Conservation (phyloP, 2,797 vertebrate species). For the Harpagifer antarcticus region DNA sequence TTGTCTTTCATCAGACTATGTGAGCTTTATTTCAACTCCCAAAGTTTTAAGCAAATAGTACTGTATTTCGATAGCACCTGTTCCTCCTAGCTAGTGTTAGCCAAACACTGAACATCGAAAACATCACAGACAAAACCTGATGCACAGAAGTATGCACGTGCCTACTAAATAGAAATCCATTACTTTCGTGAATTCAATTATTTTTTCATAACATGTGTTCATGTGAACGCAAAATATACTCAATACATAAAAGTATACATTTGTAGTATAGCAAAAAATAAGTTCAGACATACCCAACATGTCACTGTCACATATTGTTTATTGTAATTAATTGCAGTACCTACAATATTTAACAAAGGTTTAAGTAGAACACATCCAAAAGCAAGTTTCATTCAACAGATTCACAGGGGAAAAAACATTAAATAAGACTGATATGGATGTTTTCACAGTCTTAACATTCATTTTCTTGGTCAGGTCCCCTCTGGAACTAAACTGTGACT, state of each 20-base stretch:
- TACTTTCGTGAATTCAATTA: neutral
- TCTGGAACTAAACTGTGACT: slow-evolving; percentile 58
- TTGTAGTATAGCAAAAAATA: neutral
- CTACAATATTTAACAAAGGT: slow-evolving; percentile 82
- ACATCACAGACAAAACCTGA: neutral
- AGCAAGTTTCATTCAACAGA: slow-evolving; percentile 76
- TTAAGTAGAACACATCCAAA: slow-evolving; percentile 78
- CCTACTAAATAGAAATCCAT: neutral
- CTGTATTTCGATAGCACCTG: neutral
- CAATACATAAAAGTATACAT: neutral
- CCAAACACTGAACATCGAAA: neutral
- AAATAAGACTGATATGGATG: slow-evolving; percentile 79
- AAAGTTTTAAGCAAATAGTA: neutral
- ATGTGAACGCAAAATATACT: neutral
- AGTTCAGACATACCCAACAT: slow-evolving; percentile 49
- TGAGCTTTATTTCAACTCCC: neutral
- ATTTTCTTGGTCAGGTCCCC: slow-evolving; percentile 65
- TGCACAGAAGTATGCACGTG: neutral
- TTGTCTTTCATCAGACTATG: too few relatives aligned
- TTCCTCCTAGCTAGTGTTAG: neutral
- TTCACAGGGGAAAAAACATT: slow-evolving; percentile 62
- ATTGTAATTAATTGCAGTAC: slow-evolving; percentile 78
- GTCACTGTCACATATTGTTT: slow-evolving; percentile 75
- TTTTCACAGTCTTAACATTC: slow-evolving; percentile 78
- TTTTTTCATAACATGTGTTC: neutral